Percentiles rank a stretch among this genome's conserved stretches.
These are phyloP conservation scores for Platycheirus rosarum DNA, from an alignment of 2,888 invertebrate species.

Conservation along the genomic window DNA sequence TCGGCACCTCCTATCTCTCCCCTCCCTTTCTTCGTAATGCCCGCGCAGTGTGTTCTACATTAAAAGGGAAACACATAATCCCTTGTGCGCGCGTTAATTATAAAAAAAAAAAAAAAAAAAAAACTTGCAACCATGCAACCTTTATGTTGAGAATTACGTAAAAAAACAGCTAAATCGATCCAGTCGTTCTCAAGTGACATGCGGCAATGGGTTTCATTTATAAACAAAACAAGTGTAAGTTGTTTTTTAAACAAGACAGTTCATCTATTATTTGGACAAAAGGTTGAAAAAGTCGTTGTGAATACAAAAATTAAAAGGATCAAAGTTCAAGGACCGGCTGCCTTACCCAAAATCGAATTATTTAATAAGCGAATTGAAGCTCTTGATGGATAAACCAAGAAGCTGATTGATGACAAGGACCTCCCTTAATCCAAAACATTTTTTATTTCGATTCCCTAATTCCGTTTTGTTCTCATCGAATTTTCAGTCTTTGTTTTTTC, in stretches of 20 bases:
- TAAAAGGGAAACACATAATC: too few relatives aligned
- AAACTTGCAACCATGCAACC: too few relatives aligned
- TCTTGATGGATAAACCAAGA: slow-evolving; percentile 68
- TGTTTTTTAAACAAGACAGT: background rate
- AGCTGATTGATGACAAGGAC: slow-evolving; percentile 67
- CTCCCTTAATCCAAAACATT: slow-evolving; percentile 13
- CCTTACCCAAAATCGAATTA: slow-evolving; percentile 65
- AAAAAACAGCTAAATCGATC: too few relatives aligned
- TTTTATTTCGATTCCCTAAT: slow-evolving; percentile 22
- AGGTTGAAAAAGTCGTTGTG: background rate
- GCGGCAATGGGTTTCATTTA: too few relatives aligned
- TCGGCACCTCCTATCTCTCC: too few relatives aligned
- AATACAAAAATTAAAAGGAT: slow-evolving; percentile 35
- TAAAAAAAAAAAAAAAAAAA: too few relatives aligned
- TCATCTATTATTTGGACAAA: background rate
- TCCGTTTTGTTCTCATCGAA: slow-evolving; percentile 22
- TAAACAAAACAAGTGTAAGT: too few relatives aligned
- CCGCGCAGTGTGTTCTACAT: too few relatives aligned
- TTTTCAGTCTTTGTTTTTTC: slow-evolving; percentile 25
- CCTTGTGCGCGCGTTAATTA: too few relatives aligned
- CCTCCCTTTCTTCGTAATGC: too few relatives aligned
- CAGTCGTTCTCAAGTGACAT: too few relatives aligned
- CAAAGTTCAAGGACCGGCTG: slow-evolving; percentile 36
- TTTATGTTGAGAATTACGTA: too few relatives aligned
- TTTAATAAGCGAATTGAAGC: slow-evolving; percentile 71